Percentiles rank a stretch among this genome's conserved stretches.
These are phyloP conservation scores for Nasalis larvatus DNA, from an alignment of 2,113 vertebrate species.

Conservation along the genomic window DNA sequence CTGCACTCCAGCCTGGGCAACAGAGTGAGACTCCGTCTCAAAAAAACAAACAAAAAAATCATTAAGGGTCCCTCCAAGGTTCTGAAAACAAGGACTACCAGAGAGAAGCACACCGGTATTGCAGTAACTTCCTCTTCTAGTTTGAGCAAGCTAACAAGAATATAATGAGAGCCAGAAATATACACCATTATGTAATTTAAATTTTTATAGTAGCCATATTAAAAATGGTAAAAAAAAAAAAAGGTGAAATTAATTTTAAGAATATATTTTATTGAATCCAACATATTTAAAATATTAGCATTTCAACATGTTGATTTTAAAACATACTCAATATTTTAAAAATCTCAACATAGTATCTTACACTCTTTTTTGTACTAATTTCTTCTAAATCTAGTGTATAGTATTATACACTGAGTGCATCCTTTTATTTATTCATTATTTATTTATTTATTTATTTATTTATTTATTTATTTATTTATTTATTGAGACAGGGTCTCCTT, in stretches of 20 bases:
- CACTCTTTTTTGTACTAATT: not conserved
- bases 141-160: not conserved
- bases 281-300: slow-evolving; percentile 35
- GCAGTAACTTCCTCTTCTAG: not conserved
- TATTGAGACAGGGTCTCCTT: not conserved
- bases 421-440: too few relatives aligned
- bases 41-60: not conserved
- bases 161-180: not conserved
- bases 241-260: not conserved
- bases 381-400: not conserved
- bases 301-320: not conserved
- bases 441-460: too few relatives aligned
- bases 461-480: not conserved
- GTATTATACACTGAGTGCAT: not conserved
- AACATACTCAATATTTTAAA: not conserved
- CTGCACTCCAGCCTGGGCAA: too few relatives aligned
- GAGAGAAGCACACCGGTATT: not conserved
- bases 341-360: not conserved
- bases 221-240: not conserved
- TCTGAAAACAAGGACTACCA: not conserved
- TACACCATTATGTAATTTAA: not conserved
- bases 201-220: not conserved
- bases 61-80: not conserved
- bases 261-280: slow-evolving; percentile 16
- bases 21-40: too few relatives aligned